Evolutionary conservation across 1,140 invertebrate genomes (phyloP), one percentile per base, ranked within the genome.

Genomic region (Mya arenaria): DNA sequence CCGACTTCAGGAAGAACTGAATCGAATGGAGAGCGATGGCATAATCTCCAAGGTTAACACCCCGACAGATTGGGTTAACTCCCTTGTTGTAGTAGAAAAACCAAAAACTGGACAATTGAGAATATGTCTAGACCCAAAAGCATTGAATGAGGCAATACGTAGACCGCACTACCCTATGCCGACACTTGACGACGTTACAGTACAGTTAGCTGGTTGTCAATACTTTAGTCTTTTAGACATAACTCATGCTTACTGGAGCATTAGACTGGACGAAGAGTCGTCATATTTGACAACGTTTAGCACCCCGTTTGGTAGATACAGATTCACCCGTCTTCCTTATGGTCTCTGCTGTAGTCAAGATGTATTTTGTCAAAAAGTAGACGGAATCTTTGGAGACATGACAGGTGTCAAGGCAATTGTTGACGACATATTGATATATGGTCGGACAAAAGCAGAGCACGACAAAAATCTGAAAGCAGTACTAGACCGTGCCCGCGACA

Each of bases 81-180:
- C 73, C 13, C 55, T 85, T 10, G 72, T 84, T 1, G 37, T 87
- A 0, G 71, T 77, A 1, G 41, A 81, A 55, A 87, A 85, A 39
- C 84, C 65, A 19, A 73, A 82, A 65, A 68, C 82, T 48, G 90
- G 90, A 39, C 79, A 90, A 52, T 62, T 94, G n/a, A 83, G 94
- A 62, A 87, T 94, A 36, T 94, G 93, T 86, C 71, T 94, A n/a
- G 94, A 94, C 88, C 94, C 94, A 1, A 88, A 83, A 58, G 89
- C 93, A 55, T 86, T 94, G 72, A 94, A 94, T 88, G 88, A 89
- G 71, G 87, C 82, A 58, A 91, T 94, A 17, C 92, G 91, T 85
- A 82, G 92, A 60, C 39, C 62, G 44, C 80, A 82, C 37, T 85
- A 84, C 52, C 30, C 66, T 10, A 37, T 84, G 19, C 83, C 63